Percentiles rank a stretch among this genome's conserved stretches.
Evolutionary conservation across 2,113 vertebrate species (phyloP).

Genomic region (Promerops cafer): DNA sequence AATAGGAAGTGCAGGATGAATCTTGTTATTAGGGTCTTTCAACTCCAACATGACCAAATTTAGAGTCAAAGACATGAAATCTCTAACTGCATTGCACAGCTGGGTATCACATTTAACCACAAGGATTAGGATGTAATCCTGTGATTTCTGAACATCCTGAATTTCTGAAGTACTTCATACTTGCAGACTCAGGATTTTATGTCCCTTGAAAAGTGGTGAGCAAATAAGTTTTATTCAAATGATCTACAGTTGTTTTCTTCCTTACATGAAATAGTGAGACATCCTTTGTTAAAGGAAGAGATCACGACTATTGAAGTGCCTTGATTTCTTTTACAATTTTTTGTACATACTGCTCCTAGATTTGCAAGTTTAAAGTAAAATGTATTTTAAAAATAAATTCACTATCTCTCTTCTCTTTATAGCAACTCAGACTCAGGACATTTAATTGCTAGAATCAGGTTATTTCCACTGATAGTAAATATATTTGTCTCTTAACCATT

Average conservation of each 20-base stretch:
- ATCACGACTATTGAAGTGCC: background rate
- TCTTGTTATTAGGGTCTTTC: background rate
- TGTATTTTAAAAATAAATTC: background rate
- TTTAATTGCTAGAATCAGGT: background rate
- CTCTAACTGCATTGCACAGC: background rate
- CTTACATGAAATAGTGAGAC: background rate
- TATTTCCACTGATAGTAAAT: background rate
- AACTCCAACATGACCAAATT: background rate
- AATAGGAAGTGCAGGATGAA: background rate
- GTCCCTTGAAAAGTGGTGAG: background rate
- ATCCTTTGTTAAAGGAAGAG: background rate
- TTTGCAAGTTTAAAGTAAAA: background rate
- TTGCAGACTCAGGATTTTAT: background rate
- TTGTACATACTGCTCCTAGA: background rate
- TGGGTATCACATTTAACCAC: slow-evolving; percentile 4
- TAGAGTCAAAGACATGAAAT: slow-evolving; percentile 13
- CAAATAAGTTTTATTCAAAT: background rate
- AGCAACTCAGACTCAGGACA: background rate
- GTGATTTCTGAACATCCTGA: background rate
- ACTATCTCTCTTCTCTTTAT: background rate
- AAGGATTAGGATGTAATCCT: slow-evolving; percentile 29
- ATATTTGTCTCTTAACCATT: background rate
- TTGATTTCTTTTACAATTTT: background rate
- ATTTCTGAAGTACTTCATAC: slow-evolving; percentile 7
- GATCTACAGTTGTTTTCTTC: background rate